Evolutionary conservation across 2,113 vertebrate genomes (phyloP).

Genomic region (Rostratula benghalensis): DNA sequence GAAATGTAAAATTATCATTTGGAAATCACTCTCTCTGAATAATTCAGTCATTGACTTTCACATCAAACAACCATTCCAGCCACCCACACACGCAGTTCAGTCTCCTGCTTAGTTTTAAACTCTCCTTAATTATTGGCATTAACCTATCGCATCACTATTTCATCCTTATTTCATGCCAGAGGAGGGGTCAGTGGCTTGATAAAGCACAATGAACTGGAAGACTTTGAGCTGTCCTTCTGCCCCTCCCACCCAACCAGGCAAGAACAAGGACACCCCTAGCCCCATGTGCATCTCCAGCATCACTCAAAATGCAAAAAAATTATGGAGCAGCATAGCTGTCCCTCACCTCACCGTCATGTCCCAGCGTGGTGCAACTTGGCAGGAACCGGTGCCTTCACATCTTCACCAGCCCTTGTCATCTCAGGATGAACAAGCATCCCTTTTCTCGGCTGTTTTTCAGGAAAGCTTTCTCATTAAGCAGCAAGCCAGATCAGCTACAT

Average conservation of each 20-base stretch:
- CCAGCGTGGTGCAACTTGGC: background rate
- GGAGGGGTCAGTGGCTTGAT: constrained; percentile 63
- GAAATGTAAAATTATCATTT: constrained; percentile 83
- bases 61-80: constrained; percentile 80
- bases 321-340: background rate
- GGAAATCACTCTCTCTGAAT: constrained; percentile 80
- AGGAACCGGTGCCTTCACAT: background rate
- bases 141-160: constrained; percentile 72
- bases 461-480: background rate
- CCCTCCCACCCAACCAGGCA: background rate
- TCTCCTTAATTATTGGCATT: constrained; percentile 80
- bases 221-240: constrained; percentile 76
- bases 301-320: background rate
- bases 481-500: background rate
- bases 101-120: constrained; percentile 77
- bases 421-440: background rate
- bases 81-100: constrained; percentile 77
- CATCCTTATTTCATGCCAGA: constrained; percentile 59
- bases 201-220: constrained; percentile 68
- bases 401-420: background rate
- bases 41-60: constrained; percentile 84
- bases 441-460: background rate
- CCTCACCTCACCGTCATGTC: rapidly evolving
- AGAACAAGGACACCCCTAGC: constrained; percentile 60
- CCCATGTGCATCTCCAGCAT: background rate